Base-by-base conservation (phyloP, 2,113 vertebrate species). In the Sebastes schlegelii region DNA sequence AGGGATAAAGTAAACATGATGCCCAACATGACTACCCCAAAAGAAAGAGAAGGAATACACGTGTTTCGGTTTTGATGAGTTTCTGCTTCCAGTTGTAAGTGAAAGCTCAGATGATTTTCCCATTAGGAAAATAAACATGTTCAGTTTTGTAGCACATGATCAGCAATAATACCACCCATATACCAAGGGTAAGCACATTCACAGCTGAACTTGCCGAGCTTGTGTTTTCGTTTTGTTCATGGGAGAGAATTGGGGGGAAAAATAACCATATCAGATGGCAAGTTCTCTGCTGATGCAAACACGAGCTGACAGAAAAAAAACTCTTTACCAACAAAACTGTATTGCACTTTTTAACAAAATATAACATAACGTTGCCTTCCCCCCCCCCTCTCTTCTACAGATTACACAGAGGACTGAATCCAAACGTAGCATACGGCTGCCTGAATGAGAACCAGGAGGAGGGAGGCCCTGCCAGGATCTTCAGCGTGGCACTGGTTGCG, bases 371-470 rank as follows among this genome's bases (percentile, higher is more conserved):
- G 40, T 77, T 74, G 77, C 73, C 84, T 87, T 87, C 66, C 19
- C 2, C 10, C 2, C 52, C 13, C 1, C 13, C 5, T 51, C 46
- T 62, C 19, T 85, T 88, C 71, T 86, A 92, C 83, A 94, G 92
- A 88, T 82, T 46, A 84, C 78, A 67, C 45, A 69, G 45, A 84
- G 57, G 57, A 72, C 85, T 80, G 19, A 72, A 46, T 6, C 72
- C 43, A 65, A 72, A 80, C 16, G 45, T 26, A 58, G 77, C 4
- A 2, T 9, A 61, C 75, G 10, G 66, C 85, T 86, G 88, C 82
- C 93, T 93, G 86, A 84, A 94, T 95, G 95, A 85, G 84, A 81
- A 72, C 86, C 84, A 80, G 85, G 64, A 84, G 77, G 64, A 86
- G 79, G 71, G 76, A 83, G 79, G 64, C 73, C 84, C 82, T 64